Percentiles rank a stretch among this genome's conserved stretches.
Evolutionary conservation across 2,888 invertebrate species (phyloP).

Genomic region (Patella depressa): DNA sequence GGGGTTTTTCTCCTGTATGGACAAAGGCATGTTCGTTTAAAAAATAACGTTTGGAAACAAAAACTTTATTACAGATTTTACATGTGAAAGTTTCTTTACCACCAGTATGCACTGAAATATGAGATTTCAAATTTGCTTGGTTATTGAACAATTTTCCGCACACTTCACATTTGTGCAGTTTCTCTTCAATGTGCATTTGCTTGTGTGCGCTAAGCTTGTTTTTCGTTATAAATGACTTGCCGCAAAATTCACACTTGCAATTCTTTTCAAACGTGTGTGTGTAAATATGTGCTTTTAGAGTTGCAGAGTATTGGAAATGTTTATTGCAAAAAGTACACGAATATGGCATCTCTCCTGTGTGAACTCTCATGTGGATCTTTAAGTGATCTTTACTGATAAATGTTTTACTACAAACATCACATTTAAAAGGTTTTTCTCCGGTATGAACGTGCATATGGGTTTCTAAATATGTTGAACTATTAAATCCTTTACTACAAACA

Average conservation of each 20-base stretch:
- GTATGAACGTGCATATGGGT: slow-evolving; percentile 14
- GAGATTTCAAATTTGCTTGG: not conserved
- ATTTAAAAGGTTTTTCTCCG: slow-evolving; percentile 18
- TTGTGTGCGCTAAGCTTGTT: slow-evolving; percentile 13
- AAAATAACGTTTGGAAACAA: too few species aligned
- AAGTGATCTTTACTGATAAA: not conserved
- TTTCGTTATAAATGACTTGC: slow-evolving; percentile 12
- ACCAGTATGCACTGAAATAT: not conserved
- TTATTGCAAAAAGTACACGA: slow-evolving; percentile 1
- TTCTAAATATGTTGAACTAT: not conserved
- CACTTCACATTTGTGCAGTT: slow-evolving; percentile 9
- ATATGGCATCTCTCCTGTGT: slow-evolving; percentile 18
- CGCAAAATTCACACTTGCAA: slow-evolving; percentile 16
- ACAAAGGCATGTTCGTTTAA: too few species aligned
- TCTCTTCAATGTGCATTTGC: slow-evolving; percentile 10
- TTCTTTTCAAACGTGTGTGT: slow-evolving; percentile 11
- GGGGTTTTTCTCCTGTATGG: too few species aligned
- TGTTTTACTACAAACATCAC: slow-evolving; percentile 11
- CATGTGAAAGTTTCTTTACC: too few species aligned
- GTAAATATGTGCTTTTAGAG: not conserved
- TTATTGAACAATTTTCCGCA: slow-evolving; percentile 17
- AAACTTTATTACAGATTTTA: too few species aligned
- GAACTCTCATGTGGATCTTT: slow-evolving; percentile 8
- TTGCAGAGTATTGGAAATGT: not conserved
- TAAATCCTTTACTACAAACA: slow-evolving; percentile 19